Evolutionary conservation across 2,888 invertebrate genomes (phyloP), one percentile per base, ranked within the genome.

Genomic region (Ochlodes sylvanus): DNA sequence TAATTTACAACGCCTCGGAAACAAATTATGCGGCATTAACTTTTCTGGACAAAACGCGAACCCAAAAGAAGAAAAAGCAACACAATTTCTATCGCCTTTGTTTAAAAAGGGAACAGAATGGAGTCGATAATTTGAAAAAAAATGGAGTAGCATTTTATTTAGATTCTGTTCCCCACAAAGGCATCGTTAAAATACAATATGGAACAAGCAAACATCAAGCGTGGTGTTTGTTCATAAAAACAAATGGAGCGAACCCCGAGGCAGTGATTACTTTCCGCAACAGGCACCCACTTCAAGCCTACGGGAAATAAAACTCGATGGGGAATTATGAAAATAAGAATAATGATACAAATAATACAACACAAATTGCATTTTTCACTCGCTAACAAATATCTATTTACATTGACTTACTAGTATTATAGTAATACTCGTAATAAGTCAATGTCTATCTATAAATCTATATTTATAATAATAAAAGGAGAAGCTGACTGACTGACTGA

Each of bases 111-210:
- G 52, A 52, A 52, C 52, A 14, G 2, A 52, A 52, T 27, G 21
- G 27, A 52, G 52, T 27, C 52, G 52, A 52, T 52, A 52, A 52
- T 52, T 17, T 52, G 14, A 52, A 52, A 52, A 52, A 52, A 14
- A 52, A 52, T 52, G 52, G 52, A 52, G 21, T 52, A 27, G 27
- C 21, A 27, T 52, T 52, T 27, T 52, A 52, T 52, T 52, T 27
- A 52, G n/a, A 52, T 52, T 52, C 21, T 52, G 50, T 27, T 21
- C 5, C 1, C 52, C 21, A 52, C 52, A 52, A 52, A 52, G 52
- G 52, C 52, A 52, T 52, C 52, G 52, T 52, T 52, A 52, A 27
- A 27, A 14, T 52, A 52, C 52, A 52, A 27, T 52, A 52, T 52
- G 21, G 21, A 52, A 14, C 52, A 27, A 52, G 52, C 14, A 52